Percentiles rank a stretch among this genome's conserved stretches.
Evolutionary conservation across 2,113 vertebrate species (phyloP).

Genomic region (Sprattus sprattus): DNA sequence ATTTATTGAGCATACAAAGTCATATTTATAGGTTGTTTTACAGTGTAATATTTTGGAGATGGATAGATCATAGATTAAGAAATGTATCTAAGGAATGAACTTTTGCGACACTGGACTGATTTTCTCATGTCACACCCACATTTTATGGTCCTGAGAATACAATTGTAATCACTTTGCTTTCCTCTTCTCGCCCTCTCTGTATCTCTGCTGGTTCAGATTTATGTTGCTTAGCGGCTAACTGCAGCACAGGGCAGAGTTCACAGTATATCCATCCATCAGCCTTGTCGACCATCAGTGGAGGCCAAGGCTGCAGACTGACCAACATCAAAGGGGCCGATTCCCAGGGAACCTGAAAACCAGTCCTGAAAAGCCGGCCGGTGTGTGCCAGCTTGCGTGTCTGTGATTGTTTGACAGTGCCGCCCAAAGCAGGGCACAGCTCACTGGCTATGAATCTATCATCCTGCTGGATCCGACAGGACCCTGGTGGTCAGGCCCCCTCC

Average conservation of each 20-base stretch:
- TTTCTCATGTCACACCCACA: no score
- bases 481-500: background rate
- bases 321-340: background rate
- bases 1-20: no score
- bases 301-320: background rate
- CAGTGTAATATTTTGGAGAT: no score
- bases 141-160: no score
- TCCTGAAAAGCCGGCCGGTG: background rate
- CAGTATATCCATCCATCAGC: background rate
- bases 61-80: no score
- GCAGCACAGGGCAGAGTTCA: background rate
- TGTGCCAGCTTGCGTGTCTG: background rate
- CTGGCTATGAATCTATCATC: background rate
- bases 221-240: background rate
- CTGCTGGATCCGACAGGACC: background rate
- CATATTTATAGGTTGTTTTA: no score
- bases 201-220: background rate
- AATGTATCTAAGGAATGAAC: no score
- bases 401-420: background rate
- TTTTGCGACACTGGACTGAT: no score
- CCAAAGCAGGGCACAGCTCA: background rate
- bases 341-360: background rate
- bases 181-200: background rate
- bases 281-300: background rate
- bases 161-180: background rate